Percentiles rank a stretch among this genome's conserved stretches.
These are phyloP conservation scores for Dendrocopos noguchii DNA, from an alignment of 2,113 vertebrate genomes.

Conservation along the genomic window DNA sequence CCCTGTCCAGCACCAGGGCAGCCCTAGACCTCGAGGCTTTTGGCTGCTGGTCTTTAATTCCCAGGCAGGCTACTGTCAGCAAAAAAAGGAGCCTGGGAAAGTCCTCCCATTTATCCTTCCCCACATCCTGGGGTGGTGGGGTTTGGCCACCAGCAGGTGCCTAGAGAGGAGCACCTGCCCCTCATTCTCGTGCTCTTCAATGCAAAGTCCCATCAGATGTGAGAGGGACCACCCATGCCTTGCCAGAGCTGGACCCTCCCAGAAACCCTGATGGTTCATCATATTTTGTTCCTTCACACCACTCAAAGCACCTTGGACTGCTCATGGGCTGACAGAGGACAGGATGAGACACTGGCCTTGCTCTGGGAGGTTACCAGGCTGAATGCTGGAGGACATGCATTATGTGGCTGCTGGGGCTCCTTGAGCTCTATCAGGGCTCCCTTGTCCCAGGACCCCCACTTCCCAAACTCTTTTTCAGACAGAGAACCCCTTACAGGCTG, in stretches of 20 bases:
- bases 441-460: background rate
- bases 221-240: background rate
- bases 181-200: fast-evolving
- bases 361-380: background rate
- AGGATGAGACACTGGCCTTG: background rate
- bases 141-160: background rate
- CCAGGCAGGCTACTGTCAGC: background rate
- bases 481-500: background rate
- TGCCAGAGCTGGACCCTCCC: background rate
- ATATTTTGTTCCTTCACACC: fast-evolving
- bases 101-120: background rate
- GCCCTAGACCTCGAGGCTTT: background rate
- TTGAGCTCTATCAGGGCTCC: background rate
- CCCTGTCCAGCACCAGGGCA: background rate
- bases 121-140: background rate
- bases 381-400: background rate
- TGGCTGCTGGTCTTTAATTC: background rate
- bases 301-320: fast-evolving
- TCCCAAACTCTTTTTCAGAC: fast-evolving
- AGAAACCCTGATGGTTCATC: no score
- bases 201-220: background rate
- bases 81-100: background rate
- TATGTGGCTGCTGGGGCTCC: background rate
- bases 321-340: background rate
- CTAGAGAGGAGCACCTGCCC: background rate